Evolutionary conservation across 2,888 invertebrate species (phyloP), one percentile per base, ranked within the genome.

Genomic region (Lumbricus terrestris): DNA sequence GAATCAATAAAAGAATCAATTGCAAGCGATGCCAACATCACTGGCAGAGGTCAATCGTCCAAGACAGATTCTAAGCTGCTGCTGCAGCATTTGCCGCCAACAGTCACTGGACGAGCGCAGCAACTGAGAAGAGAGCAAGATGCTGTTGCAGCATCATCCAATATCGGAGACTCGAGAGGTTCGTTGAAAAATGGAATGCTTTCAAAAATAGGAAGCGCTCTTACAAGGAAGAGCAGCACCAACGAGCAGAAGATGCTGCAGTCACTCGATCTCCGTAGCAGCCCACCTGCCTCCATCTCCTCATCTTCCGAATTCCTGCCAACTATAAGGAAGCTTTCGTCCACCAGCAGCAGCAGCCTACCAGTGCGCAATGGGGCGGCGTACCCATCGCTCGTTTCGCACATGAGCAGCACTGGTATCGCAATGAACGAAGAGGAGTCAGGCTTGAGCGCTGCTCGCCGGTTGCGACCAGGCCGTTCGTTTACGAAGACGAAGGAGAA

Each of bases 291-390:
- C 18, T 88, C 88, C 40, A 37, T 35, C 85, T 34, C 38, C 47
- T 37, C 38, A 20, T 88, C 88, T 8, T 16, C 88, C 29, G 88
- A 88, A 40, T 88, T 88, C 13, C 37, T 38, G 29, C 33, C 42
- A 37, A 34, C 0, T 38, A n/a, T 38, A 20, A 47, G 42, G 33
- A 40, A 47, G 47, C 37, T 88, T 88, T 88, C 88, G 33, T 37
- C 88, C 18, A 42, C 88, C 88, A 88, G 88, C 23, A 88, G 88
- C 47, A 47, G 88, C 47, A 88, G 88, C 47, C 88, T 88, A 11
- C 88, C 88, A 37, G 42, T 40, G 34, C 33, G 38, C 16, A 88
- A 88, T 5, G 85, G 85, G 35, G 85, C 35, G 35, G 85, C 35
- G 11, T 85, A 35, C 34, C 6, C 34, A 6, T 85, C 85, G 85